phyloP scores from a whole-genome alignment of 1,140 invertebrate genomes.

The Drosophila pandora region DNA sequence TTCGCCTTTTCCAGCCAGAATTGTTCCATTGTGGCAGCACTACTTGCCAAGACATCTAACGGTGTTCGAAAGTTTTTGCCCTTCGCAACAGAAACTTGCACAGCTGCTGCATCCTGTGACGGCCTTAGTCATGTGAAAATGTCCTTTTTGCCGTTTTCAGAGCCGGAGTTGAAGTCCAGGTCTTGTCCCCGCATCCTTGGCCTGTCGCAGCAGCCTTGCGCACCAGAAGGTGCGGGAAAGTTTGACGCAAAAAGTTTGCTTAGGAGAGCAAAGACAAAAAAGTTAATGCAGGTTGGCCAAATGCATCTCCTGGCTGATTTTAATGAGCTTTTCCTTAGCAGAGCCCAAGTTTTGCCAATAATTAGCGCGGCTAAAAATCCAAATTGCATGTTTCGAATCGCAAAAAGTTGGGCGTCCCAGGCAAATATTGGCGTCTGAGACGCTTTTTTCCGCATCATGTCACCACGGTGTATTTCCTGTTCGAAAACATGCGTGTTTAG shows the following conservation, averaged over 20 bases:
- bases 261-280: constrained; percentile 14
- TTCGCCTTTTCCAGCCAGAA: not conserved
- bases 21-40: constrained; percentile 19
- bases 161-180: constrained; percentile 3
- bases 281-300: constrained; percentile 48
- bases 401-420: not conserved
- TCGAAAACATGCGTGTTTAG: constrained; percentile 14
- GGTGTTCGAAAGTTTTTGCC: constrained; percentile 51
- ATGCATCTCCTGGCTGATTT: constrained; percentile 58
- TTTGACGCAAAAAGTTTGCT: constrained; percentile 45
- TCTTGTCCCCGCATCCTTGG: constrained; percentile 30
- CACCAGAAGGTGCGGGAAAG: constrained; percentile 63
- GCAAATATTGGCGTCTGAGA: constrained; percentile 2
- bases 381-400: constrained; percentile 28
- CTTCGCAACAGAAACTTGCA: constrained; percentile 34
- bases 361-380: constrained; percentile 47
- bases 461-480: not conserved
- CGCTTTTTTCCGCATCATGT: not conserved
- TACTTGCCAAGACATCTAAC: constrained; percentile 53
- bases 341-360: constrained; percentile 58
- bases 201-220: constrained; percentile 30
- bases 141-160: not conserved
- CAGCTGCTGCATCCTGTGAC: constrained; percentile 28
- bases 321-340: constrained; percentile 68
- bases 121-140: constrained; percentile 64